Evolutionary conservation across 2,888 invertebrate genomes (phyloP).

Genomic region (Thereva unica): DNA sequence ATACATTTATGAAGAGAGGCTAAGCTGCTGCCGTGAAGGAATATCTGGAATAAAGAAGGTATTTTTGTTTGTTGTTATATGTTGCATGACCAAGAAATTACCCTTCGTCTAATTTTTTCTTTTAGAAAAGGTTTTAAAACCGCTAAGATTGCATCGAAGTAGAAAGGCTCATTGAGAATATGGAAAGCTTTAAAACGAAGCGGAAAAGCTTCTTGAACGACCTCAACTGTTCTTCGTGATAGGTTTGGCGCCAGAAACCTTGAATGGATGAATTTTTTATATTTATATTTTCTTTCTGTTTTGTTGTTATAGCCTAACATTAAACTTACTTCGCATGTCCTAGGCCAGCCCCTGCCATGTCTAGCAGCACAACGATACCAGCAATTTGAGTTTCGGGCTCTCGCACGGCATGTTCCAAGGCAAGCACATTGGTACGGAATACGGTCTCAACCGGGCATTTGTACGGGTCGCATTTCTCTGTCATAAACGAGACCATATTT

Average conservation of each 20-base stretch:
- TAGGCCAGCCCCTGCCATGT: slow-evolving; percentile 59
- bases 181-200: slow-evolving; percentile 71
- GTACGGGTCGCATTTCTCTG: slow-evolving; percentile 60
- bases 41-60: slow-evolving; percentile 53
- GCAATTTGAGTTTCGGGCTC: slow-evolving; percentile 63
- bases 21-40: slow-evolving; percentile 70
- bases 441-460: slow-evolving; percentile 60
- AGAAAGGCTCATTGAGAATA: slow-evolving; percentile 74
- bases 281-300: not conserved
- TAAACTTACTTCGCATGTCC: slow-evolving; percentile 57
- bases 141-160: slow-evolving; percentile 73
- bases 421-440: slow-evolving; percentile 61
- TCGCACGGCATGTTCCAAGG: slow-evolving; percentile 61
- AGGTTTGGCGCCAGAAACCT: slow-evolving; percentile 59
- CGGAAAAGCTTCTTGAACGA: slow-evolving; percentile 65
- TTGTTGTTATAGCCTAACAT: not conserved
- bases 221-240: slow-evolving; percentile 58
- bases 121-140: slow-evolving; percentile 73
- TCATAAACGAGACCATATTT: not conserved
- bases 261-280: slow-evolving; percentile 1
- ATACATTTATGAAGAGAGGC: slow-evolving; percentile 71
- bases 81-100: slow-evolving; percentile 8
- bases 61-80: not conserved
- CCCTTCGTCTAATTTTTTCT: slow-evolving; percentile 63
- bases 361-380: slow-evolving; percentile 55